Evolutionary conservation across 1,140 invertebrate genomes (phyloP).

Genomic region (Stegodyphus mimosarum): DNA sequence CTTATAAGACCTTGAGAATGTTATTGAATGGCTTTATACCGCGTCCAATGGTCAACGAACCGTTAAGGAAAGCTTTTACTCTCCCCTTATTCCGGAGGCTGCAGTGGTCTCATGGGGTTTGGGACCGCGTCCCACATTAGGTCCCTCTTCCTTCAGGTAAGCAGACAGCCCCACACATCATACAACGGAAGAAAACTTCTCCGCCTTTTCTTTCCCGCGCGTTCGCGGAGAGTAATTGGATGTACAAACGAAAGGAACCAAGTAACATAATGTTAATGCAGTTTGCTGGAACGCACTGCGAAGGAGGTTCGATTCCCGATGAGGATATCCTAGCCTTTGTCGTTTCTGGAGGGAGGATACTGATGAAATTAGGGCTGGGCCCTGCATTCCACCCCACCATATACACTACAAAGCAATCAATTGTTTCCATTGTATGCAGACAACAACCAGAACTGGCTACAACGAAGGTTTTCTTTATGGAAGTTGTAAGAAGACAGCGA

Average conservation of each 20-base stretch:
- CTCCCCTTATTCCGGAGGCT: not conserved
- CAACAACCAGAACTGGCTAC: not conserved
- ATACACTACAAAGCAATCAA: not conserved
- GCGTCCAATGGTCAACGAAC: conserved; percentile 50
- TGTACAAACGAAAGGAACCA: conserved; percentile 36
- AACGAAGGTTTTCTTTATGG: too few species aligned
- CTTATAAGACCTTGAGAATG: too few species aligned
- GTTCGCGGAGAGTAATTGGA: conserved; percentile 27
- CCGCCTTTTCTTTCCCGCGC: conserved; percentile 4
- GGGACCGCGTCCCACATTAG: not conserved
- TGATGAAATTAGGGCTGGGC: conserved; percentile 38
- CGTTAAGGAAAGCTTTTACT: conserved; percentile 17
- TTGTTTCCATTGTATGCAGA: not conserved
- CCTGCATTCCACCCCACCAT: not conserved
- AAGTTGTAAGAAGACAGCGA: too few species aligned
- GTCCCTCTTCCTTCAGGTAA: conserved; percentile 30
- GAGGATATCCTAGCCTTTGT: conserved; percentile 31
- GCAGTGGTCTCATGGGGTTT: conserved; percentile 2
- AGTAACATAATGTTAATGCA: conserved; percentile 40
- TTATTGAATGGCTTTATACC: not conserved
- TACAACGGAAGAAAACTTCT: not conserved
- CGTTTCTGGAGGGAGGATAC: not conserved
- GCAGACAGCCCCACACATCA: too few species aligned
- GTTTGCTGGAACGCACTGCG: conserved; percentile 25
- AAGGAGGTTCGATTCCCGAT: conserved; percentile 51